Conservation (phyloP, 2,797 vertebrate species). For the Labeo calbasu region DNA sequence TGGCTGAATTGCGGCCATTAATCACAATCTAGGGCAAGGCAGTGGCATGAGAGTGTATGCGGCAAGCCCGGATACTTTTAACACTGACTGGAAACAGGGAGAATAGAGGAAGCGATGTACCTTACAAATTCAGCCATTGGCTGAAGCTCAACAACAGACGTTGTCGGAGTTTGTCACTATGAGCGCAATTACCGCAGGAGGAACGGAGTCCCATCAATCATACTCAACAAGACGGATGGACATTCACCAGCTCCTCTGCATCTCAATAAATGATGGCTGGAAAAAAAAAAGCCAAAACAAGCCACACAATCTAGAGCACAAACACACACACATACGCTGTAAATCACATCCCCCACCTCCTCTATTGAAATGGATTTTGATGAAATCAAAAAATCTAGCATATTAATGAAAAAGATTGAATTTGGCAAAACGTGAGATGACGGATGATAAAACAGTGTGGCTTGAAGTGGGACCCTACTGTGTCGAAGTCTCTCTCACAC, state of each 20-base stretch:
- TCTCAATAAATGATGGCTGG: not conserved
- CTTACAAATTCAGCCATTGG: constrained; percentile 23
- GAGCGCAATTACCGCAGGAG: constrained; percentile 63
- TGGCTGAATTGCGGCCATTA: constrained; percentile 87
- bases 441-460: not conserved
- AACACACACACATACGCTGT: not conserved
- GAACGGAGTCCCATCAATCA: constrained; percentile 65
- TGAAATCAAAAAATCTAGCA: not conserved
- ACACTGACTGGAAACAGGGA: constrained; percentile 51
- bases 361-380: constrained; percentile 9
- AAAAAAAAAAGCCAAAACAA: not conserved
- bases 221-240: constrained; percentile 56
- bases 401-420: constrained; percentile 3
- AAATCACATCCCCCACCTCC: not conserved
- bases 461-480: constrained; percentile 18
- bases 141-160: constrained; percentile 48
- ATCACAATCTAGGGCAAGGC: constrained; percentile 85
- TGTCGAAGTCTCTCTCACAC: constrained; percentile 22
- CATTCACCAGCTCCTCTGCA: not conserved
- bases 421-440: not conserved
- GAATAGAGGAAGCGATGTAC: constrained; percentile 38
- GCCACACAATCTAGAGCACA: not conserved
- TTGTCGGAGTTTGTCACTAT: constrained; percentile 66
- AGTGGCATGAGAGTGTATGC: constrained; percentile 67
- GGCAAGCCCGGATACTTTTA: constrained; percentile 68